A percentile compares a stretch with the other conserved stretches of the same genome.
Conservation (phyloP, 1,140 invertebrate species). For the Bombus huntii region DNA sequence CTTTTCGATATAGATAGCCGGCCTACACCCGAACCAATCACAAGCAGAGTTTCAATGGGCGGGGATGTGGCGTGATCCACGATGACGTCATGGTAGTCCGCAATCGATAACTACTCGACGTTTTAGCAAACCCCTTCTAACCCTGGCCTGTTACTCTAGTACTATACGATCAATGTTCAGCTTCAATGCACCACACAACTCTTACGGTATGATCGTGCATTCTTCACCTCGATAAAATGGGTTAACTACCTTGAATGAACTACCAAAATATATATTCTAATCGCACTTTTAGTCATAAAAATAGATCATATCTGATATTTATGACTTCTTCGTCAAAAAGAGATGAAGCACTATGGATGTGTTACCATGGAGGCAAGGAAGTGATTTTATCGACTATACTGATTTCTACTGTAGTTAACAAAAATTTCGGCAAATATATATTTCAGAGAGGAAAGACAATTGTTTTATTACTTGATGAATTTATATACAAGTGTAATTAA, state of each 20-base stretch:
- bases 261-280: not conserved
- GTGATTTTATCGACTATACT: constrained; percentile 20
- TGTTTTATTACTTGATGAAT: not conserved
- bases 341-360: not conserved
- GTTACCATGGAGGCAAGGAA: not conserved
- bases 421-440: not conserved
- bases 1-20: constrained; percentile 59
- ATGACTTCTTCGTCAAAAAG: not conserved
- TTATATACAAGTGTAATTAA: not conserved
- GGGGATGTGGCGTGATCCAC: constrained; percentile 81
- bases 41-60: constrained; percentile 59
- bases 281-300: too few relatives aligned
- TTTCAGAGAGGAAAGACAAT: not conserved
- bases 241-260: not conserved
- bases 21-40: constrained; percentile 75
- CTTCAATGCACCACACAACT: not conserved
- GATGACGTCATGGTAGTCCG: constrained; percentile 73
- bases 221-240: not conserved
- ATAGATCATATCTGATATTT: not conserved
- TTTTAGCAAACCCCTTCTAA: constrained; percentile 47
- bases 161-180: constrained; percentile 39
- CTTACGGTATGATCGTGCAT: not conserved
- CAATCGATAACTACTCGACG: constrained; percentile 69
- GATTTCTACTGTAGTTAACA: not conserved
- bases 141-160: constrained; percentile 29